Percentiles rank a stretch among this genome's conserved stretches.
phyloP scores from a whole-genome alignment of 2,888 invertebrate species.

The Meteorus cinctellus region DNA sequence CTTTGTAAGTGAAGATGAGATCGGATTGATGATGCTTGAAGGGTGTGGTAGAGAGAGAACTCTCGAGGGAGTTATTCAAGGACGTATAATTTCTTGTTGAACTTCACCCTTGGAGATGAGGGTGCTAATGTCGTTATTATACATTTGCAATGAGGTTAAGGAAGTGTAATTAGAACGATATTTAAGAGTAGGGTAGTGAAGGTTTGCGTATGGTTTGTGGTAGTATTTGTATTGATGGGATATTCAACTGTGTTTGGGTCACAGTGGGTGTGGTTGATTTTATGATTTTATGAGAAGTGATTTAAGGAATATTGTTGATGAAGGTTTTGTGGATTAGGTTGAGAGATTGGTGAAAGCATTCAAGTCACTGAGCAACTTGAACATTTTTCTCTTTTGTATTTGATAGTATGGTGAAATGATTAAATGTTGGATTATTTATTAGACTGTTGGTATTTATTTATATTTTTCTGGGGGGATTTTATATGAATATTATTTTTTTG shows the following conservation, averaged over 20 bases:
- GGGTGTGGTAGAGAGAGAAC: conserved; percentile 3
- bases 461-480: no score
- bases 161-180: conserved; percentile 37
- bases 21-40: neutral
- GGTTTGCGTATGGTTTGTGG: conserved; percentile 2
- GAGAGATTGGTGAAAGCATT: no score
- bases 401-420: no score
- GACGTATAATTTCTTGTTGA: conserved; percentile 7
- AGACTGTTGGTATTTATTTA: no score
- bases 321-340: neutral
- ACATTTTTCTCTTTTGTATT: no score
- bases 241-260: no score
- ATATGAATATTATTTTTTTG: no score
- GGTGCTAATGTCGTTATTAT: conserved; percentile 36
- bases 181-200: neutral
- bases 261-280: conserved; percentile 3
- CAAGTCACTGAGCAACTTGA: no score
- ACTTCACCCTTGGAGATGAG: neutral
- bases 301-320: conserved; percentile 8
- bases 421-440: no score
- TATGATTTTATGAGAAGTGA: conserved; percentile 18
- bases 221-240: neutral
- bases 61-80: conserved; percentile 7
- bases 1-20: neutral
- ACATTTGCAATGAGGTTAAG: conserved; percentile 27